Conservation (phyloP, 2,797 vertebrate species). For the Nannoperca obscura region DNA sequence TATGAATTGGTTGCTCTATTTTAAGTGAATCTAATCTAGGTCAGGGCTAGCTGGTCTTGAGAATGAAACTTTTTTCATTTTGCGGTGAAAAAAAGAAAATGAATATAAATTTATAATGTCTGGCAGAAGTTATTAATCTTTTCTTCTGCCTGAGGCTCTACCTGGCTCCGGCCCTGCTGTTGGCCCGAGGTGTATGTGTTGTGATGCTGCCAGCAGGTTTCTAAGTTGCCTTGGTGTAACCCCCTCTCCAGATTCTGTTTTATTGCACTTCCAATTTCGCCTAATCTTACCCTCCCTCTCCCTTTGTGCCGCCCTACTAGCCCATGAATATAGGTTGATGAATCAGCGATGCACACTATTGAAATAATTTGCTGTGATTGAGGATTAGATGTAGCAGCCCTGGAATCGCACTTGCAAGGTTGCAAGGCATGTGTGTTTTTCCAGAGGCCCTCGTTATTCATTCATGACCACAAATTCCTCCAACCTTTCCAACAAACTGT, state of each 20-base stretch:
- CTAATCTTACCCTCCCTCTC: constrained; percentile 66
- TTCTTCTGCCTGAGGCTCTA: constrained; percentile 17
- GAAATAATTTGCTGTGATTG: constrained; percentile 81
- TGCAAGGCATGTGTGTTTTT: constrained; percentile 28
- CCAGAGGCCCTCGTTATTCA: constrained; percentile 53
- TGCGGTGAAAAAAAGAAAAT: constrained; percentile 4
- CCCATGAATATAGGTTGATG: constrained; percentile 65
- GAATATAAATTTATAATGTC: neutral
- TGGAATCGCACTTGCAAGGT: constrained; percentile 70
- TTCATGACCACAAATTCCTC: constrained; percentile 65
- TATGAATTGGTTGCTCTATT: constrained; percentile 11
- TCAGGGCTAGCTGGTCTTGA: constrained; percentile 27
- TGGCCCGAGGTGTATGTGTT: constrained; percentile 17
- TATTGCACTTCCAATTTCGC: constrained; percentile 67
- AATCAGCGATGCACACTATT: constrained; percentile 72
- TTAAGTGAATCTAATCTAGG: constrained; percentile 29
- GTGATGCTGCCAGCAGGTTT: constrained; percentile 43
- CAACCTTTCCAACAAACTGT: constrained; percentile 37
- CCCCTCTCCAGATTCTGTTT: constrained; percentile 46
- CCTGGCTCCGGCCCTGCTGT: constrained; percentile 17
- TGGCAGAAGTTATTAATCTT: constrained; percentile 31
- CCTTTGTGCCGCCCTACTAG: constrained; percentile 55
- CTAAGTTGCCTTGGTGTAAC: constrained; percentile 14
- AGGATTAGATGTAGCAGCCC: constrained; percentile 80
- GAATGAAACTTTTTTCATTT: constrained; percentile 13